Evolutionary conservation across 1,140 invertebrate species (phyloP), one percentile per base, ranked within the genome.

Genomic region (Penaeus chinensis): DNA sequence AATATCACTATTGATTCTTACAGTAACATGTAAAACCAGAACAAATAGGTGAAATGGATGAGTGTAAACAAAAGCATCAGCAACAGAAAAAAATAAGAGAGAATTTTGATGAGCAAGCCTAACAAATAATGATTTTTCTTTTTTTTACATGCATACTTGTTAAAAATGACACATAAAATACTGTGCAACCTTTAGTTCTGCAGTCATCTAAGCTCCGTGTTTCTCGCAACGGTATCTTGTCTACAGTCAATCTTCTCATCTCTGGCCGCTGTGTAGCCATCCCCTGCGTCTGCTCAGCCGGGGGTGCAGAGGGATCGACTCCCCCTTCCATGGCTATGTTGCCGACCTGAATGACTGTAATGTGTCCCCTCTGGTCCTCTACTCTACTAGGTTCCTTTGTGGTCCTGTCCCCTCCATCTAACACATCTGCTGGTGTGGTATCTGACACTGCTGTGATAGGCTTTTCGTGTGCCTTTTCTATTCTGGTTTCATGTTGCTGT

Each of bases 301-400:
- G 47, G 47, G 11, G 47, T 47, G 47, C 47, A 47, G 47, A 47
- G 47, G 47, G 7, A 37, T 71, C 69, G 0, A 27, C 69, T 13
- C 69, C 69, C 27, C 27, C 69, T 13, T 27, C 69, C n/a, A 62
- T 62, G 54, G n/a, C 22, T 24, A 61, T 79, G n/a, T 79, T 62
- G 11, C 77, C 77, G 77, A 79, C 62, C 77, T 79, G 77, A n/a
- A 79, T 79, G 22, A 79, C 77, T 8, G 77, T 79, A 62, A 79
- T 62, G 27, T 79, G 24, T 79, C 77, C 77, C 62, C 27, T 54
- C 62, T 79, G 77, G 62, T 79, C 54, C n/a, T 84, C 24, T 76
- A 60, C 66, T 71, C 32, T 74, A 18, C 74, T 63, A 37, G 54
- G 69, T 11, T 22, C 37, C 27, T 74, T 24, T 62, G 63, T 20